These are phyloP conservation scores for Zele albiditarsus DNA, from an alignment of 2,888 invertebrate species.

Conservation along the genomic window DNA sequence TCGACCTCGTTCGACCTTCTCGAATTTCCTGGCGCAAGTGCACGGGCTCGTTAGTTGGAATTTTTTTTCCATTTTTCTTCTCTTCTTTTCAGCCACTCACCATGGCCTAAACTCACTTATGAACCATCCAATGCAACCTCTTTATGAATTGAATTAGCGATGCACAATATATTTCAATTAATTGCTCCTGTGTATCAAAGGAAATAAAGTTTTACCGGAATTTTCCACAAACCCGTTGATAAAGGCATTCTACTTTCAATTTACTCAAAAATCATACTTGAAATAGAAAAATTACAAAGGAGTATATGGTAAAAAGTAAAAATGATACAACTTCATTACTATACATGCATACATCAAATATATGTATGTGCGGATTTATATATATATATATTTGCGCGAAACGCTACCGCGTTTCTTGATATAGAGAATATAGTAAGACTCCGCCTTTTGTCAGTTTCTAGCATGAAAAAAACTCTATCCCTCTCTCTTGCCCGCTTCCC, in stretches of 20 bases:
- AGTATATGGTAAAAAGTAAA: no score
- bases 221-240: no score
- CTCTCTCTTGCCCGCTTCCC: neutral
- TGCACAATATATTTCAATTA: neutral
- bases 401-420: neutral
- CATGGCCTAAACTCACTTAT: slow-evolving; percentile 17
- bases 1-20: slow-evolving; percentile 47
- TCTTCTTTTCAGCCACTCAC: slow-evolving; percentile 10
- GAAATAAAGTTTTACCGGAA: neutral
- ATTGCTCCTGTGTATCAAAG: neutral
- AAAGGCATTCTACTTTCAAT: no score
- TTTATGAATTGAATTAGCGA: neutral
- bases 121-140: neutral
- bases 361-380: neutral
- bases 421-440: neutral
- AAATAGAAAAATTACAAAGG: no score
- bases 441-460: slow-evolving; percentile 9
- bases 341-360: no score
- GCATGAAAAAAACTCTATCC: neutral
- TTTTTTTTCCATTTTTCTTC: slow-evolving; percentile 28
- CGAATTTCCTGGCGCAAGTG: slow-evolving; percentile 37
- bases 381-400: neutral
- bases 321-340: no score
- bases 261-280: no score
- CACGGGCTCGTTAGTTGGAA: slow-evolving; percentile 38